Evolutionary conservation across 2,888 invertebrate genomes (phyloP).

Genomic region (Sycophila texana): DNA sequence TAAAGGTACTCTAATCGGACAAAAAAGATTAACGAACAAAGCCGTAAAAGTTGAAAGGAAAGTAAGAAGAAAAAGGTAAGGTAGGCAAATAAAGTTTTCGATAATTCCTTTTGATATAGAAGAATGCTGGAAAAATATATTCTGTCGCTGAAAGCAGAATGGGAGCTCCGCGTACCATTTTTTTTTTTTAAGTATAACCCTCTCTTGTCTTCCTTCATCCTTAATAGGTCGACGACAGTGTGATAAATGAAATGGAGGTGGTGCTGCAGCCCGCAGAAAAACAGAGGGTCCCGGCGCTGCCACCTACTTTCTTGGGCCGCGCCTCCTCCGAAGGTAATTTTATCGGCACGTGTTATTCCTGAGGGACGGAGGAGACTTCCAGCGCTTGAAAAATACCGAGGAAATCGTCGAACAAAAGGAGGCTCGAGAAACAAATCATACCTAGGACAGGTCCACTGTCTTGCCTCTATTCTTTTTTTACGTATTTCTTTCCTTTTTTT

Average conservation of each 20-base stretch:
- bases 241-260: conserved; percentile 62
- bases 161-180: background rate
- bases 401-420: background rate
- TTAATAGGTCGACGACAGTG: conserved; percentile 46
- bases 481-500: too few species aligned
- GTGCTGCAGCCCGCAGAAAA: conserved; percentile 30
- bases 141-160: conserved; percentile 38
- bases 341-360: conserved; percentile 58
- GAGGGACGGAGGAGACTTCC: background rate
- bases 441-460: background rate
- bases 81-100: conserved; percentile 45
- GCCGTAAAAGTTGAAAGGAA: background rate
- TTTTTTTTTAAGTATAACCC: conserved; percentile 15
- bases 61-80: background rate
- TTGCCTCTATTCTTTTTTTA: background rate
- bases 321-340: conserved; percentile 57
- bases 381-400: background rate
- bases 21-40: conserved; percentile 3
- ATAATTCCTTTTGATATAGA: conserved; percentile 52
- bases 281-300: background rate
- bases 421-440: background rate
- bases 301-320: conserved; percentile 10
- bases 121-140: conserved; percentile 36
- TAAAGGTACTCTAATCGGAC: background rate
- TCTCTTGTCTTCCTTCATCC: conserved; percentile 8